phyloP scores from a whole-genome alignment of 2,113 vertebrate genomes.

The Hypomesus transpacificus region DNA sequence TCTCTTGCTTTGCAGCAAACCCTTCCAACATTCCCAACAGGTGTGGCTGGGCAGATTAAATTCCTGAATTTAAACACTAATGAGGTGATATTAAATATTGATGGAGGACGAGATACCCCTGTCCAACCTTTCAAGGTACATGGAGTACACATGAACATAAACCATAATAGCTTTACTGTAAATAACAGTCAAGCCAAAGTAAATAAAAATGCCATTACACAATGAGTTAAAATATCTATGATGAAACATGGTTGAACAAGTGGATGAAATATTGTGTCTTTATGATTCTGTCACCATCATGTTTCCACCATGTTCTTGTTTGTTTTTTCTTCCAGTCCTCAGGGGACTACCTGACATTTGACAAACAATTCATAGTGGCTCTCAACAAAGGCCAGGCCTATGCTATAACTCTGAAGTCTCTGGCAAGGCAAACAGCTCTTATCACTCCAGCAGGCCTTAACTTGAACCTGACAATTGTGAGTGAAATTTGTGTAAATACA shows the following conservation, averaged over 20 bases:
- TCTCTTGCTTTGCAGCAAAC: constrained; percentile 70
- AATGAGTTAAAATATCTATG: too few relatives aligned
- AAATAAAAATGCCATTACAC: too few relatives aligned
- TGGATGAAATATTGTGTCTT: neutral
- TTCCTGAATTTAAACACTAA: constrained; percentile 72
- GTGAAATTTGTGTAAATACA: neutral
- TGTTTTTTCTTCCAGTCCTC: constrained; percentile 35
- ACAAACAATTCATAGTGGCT: accelerated
- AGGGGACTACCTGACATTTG: constrained; percentile 48
- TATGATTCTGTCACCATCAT: too few relatives aligned
- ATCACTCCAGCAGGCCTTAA: accelerated
- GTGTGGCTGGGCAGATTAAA: constrained; percentile 69
- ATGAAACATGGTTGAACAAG: too few relatives aligned
- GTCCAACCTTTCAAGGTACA: constrained; percentile 44
- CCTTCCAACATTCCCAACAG: constrained; percentile 77
- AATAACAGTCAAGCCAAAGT: neutral
- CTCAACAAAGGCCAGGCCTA: accelerated
- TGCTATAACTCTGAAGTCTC: neutral
- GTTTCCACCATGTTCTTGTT: neutral
- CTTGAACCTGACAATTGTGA: neutral
- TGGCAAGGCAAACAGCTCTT: constrained; percentile 18
- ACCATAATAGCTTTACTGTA: too few relatives aligned
- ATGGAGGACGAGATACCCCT: accelerated
- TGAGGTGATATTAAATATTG: neutral
- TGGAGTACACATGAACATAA: neutral